A percentile compares a stretch with the other conserved stretches of the same genome.
phyloP scores from a whole-genome alignment of 1,140 invertebrate genomes.

The Archivesica marissinica region DNA sequence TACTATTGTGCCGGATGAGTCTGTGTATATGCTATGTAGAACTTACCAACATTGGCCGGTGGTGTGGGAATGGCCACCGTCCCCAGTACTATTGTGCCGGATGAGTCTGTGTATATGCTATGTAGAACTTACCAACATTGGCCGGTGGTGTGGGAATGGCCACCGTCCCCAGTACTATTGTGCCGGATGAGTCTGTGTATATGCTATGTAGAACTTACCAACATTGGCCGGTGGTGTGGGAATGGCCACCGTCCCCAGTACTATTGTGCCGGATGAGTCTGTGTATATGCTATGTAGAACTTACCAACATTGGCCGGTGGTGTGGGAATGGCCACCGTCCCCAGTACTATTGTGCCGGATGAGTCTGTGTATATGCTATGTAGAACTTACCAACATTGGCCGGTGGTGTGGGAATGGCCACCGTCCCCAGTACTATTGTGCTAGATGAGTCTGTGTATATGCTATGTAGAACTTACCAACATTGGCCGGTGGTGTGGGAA shows the following conservation, averaged over 20 bases:
- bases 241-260: conserved; percentile 73
- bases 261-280: conserved; percentile 70
- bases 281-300: conserved; percentile 73
- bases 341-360: conserved; percentile 71
- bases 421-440: conserved; percentile 72
- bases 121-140: conserved; percentile 79
- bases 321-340: conserved; percentile 73
- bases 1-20: conserved; percentile 68
- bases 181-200: conserved; percentile 71
- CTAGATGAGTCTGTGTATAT: conserved; percentile 72
- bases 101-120: conserved; percentile 71
- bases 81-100: conserved; percentile 72
- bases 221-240: conserved; percentile 79
- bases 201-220: conserved; percentile 76
- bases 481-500: conserved; percentile 78
- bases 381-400: conserved; percentile 80
- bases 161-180: conserved; percentile 72
- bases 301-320: conserved; percentile 80
- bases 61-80: conserved; percentile 75
- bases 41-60: conserved; percentile 80
- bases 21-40: conserved; percentile 71
- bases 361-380: conserved; percentile 72
- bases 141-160: conserved; percentile 77
- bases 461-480: conserved; percentile 77
- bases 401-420: conserved; percentile 76